Percentiles rank a stretch among this genome's conserved stretches.
phyloP scores from a whole-genome alignment of 1,140 invertebrate genomes.

The Leptinotarsa undecemlineata region DNA sequence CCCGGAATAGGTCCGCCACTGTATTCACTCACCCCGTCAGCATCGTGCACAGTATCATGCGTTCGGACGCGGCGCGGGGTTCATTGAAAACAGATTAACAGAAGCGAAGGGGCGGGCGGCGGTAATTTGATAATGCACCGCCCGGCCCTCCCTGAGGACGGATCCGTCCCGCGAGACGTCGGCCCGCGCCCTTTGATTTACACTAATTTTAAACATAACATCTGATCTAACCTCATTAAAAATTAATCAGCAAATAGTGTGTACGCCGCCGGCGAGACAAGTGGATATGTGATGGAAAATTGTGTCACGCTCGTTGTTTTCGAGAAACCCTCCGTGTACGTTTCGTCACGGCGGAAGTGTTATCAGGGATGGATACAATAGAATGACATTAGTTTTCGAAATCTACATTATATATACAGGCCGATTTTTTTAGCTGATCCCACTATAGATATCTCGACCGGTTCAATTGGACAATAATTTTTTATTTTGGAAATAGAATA shows the following conservation, averaged over 20 bases:
- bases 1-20: not conserved
- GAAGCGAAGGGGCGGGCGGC: slow-evolving; percentile 52
- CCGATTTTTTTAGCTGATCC: too few relatives aligned
- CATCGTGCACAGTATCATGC: slow-evolving; percentile 27
- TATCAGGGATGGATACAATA: too few relatives aligned
- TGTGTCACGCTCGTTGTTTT: not conserved
- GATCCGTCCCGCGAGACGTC: slow-evolving; percentile 35
- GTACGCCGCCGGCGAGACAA: slow-evolving; percentile 5
- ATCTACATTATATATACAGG: too few relatives aligned
- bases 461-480: too few relatives aligned
- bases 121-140: slow-evolving; percentile 56
- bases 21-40: not conserved
- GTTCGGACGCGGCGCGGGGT: slow-evolving; percentile 27
- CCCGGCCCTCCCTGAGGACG: slow-evolving; percentile 30
- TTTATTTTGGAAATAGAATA: too few relatives aligned
- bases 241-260: slow-evolving; percentile 53
- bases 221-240: slow-evolving; percentile 56
- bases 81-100: slow-evolving; percentile 57
- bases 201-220: slow-evolving; percentile 58
- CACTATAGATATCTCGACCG: too few relatives aligned
- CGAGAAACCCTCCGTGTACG: too few relatives aligned
- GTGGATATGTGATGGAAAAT: not conserved
- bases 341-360: too few relatives aligned
- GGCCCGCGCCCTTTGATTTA: slow-evolving; percentile 55
- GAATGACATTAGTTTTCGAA: too few relatives aligned